Evolutionary conservation across 2,797 vertebrate species (phyloP).

Genomic region (Callimico goeldii): DNA sequence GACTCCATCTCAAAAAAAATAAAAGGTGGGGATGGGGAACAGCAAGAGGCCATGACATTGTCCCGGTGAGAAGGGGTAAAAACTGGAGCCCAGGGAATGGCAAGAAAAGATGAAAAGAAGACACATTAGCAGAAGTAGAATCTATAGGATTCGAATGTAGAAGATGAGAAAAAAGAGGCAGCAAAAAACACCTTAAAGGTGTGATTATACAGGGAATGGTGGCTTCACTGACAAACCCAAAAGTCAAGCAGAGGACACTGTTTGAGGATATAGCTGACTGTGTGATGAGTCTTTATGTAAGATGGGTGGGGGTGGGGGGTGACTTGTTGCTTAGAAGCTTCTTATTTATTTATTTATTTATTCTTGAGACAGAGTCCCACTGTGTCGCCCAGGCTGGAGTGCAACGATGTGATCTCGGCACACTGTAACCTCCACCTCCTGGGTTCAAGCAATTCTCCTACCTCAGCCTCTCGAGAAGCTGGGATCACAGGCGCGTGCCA

Average conservation of each 20-base stretch:
- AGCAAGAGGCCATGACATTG: too few relatives aligned
- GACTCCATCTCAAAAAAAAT: neutral
- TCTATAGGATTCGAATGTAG: neutral
- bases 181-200: neutral
- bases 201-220: fast-evolving
- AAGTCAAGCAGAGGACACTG: neutral
- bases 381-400: too few relatives aligned
- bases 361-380: too few relatives aligned
- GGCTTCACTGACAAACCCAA: fast-evolving
- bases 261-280: neutral
- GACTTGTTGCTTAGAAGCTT: neutral
- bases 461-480: too few relatives aligned
- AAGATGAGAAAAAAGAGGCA: neutral
- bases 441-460: too few relatives aligned
- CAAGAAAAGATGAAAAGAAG: fast-evolving
- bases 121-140: neutral
- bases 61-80: neutral
- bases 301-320: too few relatives aligned
- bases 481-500: too few relatives aligned
- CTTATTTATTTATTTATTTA: neutral
- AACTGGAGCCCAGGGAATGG: neutral
- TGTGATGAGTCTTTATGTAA: neutral
- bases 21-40: neutral
- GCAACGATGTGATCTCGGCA: too few relatives aligned
- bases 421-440: too few relatives aligned